phyloP scores from a whole-genome alignment of 2,888 invertebrate genomes.

The Agrochola litura region DNA sequence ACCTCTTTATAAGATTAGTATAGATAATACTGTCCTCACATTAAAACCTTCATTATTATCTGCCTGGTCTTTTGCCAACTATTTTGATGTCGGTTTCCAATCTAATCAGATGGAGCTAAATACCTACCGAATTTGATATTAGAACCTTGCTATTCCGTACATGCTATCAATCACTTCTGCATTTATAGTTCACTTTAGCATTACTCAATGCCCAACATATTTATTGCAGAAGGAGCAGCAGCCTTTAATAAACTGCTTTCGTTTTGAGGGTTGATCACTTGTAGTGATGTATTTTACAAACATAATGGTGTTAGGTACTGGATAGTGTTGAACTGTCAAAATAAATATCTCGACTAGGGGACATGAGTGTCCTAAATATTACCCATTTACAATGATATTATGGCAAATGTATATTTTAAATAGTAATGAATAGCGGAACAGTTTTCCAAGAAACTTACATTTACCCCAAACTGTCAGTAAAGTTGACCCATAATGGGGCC shows the following conservation, averaged over 20 bases:
- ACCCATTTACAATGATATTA: background rate
- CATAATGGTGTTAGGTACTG: background rate
- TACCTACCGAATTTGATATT: background rate
- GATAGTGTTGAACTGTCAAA: background rate
- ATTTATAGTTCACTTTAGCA: background rate
- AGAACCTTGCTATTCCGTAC: background rate
- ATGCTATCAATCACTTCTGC: too few species aligned
- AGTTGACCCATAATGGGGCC: constrained; percentile 10
- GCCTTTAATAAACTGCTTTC: background rate
- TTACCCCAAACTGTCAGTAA: background rate
- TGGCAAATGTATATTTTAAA: background rate
- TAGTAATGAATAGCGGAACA: background rate
- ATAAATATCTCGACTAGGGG: background rate
- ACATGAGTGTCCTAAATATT: background rate
- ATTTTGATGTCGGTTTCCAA: background rate
- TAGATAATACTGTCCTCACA: background rate
- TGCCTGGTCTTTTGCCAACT: too few species aligned
- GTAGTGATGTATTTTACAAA: background rate
- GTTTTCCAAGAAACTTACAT: background rate
- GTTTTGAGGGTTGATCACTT: background rate
- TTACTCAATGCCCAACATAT: background rate
- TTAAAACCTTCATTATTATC: background rate
- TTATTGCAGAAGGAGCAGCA: background rate
- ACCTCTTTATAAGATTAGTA: too few species aligned
- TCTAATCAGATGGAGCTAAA: background rate